Percentiles rank a stretch among this genome's conserved stretches.
Conservation (phyloP, 2,113 vertebrate species). For the Pseudopipra pipra region DNA sequence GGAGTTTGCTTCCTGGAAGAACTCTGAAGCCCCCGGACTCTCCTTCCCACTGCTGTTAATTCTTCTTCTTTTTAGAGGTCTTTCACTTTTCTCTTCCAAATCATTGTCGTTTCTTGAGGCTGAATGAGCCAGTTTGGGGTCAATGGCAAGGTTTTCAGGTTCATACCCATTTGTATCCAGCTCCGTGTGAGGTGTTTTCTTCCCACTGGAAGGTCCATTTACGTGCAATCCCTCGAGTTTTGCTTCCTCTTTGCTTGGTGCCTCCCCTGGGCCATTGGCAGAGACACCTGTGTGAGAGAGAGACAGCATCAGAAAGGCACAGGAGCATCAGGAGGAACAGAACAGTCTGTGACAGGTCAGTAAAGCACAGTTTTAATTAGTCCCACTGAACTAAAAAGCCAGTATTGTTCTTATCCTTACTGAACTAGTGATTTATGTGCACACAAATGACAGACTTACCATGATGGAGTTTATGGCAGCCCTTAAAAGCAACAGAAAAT, state of each 20-base stretch:
- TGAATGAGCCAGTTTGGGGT: slow-evolving; percentile 71
- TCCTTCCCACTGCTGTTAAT: slow-evolving; percentile 77
- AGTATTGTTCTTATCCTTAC: rapidly evolving
- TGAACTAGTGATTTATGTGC: rapidly evolving
- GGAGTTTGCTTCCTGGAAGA: slow-evolving; percentile 71
- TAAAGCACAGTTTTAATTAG: background rate
- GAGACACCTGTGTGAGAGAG: slow-evolving; percentile 74
- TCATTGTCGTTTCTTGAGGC: slow-evolving; percentile 66
- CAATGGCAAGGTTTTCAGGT: slow-evolving; percentile 59
- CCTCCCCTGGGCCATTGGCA: slow-evolving; percentile 73
- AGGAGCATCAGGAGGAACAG: rapidly evolving
- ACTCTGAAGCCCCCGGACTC: slow-evolving; percentile 72
- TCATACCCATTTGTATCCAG: slow-evolving; percentile 86
- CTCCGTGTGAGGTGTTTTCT: slow-evolving; percentile 70
- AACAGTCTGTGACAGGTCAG: rapidly evolving
- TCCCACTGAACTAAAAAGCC: background rate
- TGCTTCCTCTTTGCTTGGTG: slow-evolving; percentile 68
- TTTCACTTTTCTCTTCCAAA: slow-evolving; percentile 76
- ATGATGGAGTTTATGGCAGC: rapidly evolving
- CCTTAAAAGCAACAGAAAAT: rapidly evolving
- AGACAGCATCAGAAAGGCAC: background rate
- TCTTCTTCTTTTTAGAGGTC: slow-evolving; percentile 79
- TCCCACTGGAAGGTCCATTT: slow-evolving; percentile 79
- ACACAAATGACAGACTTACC: no score
- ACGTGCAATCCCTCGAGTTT: slow-evolving; percentile 74